These are phyloP conservation scores for Pilophorus perplexus DNA, from an alignment of 2,888 invertebrate species.

Conservation along the genomic window DNA sequence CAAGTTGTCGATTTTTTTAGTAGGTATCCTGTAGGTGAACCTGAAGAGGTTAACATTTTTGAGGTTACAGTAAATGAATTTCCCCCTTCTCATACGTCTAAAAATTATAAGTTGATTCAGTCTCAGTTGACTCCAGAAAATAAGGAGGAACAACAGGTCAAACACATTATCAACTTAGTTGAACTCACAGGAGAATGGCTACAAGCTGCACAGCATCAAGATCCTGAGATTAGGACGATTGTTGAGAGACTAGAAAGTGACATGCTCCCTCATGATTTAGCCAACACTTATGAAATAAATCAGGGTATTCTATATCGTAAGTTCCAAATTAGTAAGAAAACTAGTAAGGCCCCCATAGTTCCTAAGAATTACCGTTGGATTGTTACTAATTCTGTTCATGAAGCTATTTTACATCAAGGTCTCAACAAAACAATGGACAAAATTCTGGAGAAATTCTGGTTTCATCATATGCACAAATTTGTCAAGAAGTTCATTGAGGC, in stretches of 20 bases:
- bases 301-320: not conserved
- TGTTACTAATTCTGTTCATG: too few relatives aligned
- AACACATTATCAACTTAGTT: not conserved
- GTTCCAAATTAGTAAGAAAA: too few relatives aligned
- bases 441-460: too few relatives aligned
- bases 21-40: too few relatives aligned
- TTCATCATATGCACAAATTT: too few relatives aligned
- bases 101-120: not conserved
- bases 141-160: not conserved
- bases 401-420: not conserved
- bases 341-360: too few relatives aligned
- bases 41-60: slow-evolving; percentile 27
- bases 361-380: too few relatives aligned
- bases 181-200: too few relatives aligned
- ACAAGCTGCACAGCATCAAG: too few relatives aligned
- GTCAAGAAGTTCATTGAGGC: not conserved
- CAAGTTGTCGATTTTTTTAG: too few relatives aligned
- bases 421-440: slow-evolving; percentile 6
- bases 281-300: not conserved
- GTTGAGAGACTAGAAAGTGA: too few relatives aligned
- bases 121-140: not conserved
- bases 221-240: not conserved
- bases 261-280: not conserved
- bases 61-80: not conserved
- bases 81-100: not conserved